Evolutionary conservation across 2,888 invertebrate species (phyloP), one percentile per base, ranked within the genome.

Genomic region (Caenorhabditis angaria): DNA sequence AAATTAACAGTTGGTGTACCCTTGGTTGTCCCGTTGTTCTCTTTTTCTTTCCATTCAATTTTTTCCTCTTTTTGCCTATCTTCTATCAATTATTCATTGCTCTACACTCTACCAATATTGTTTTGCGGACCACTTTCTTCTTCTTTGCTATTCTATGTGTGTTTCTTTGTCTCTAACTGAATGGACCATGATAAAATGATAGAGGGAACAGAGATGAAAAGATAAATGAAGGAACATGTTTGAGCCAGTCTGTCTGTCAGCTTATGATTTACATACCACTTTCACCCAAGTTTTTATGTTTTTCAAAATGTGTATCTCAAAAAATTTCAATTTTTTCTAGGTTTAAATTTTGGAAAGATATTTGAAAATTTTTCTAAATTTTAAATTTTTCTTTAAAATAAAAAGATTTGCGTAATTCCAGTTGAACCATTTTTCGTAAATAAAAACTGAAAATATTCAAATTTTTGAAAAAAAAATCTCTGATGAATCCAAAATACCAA

Each of bases 81-180:
- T 61, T 63, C 63, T 69, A 69, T 69, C 69, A 69, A 70, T 70
- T 70, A 70, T 65, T 58, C 65, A 65, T 61, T 58, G 54, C 41
- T 41, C 41, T 41, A 41, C 41, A 41, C 41, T 41, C 6, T 41
- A 18, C 41, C 41, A 41, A 41, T 41, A 41, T 41, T 41, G 41
- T 41, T 41, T 41, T 41, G 6, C 41, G 41, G 41, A 41, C 41
- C 41, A 41, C 41, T 41, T 41, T 41, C 41, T 41, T 41, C n/a
- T n/a, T n/a, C n/a, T n/a, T n/a, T n/a, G n/a, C n/a, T n/a, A n/a
- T 41, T 41, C 41, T 14, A 41, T 41, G 10, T 41, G 41, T 18
- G 14, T 18, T 18, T 41, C 41, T 41, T 41, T 41, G 41, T 41
- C 41, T 41, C 41, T 41, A 12, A 12, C n/a, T 41, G 14, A 41